Percentiles rank a stretch among this genome's conserved stretches.
Conservation (phyloP, 2,797 vertebrate species). For the Orestias chungarensis region DNA sequence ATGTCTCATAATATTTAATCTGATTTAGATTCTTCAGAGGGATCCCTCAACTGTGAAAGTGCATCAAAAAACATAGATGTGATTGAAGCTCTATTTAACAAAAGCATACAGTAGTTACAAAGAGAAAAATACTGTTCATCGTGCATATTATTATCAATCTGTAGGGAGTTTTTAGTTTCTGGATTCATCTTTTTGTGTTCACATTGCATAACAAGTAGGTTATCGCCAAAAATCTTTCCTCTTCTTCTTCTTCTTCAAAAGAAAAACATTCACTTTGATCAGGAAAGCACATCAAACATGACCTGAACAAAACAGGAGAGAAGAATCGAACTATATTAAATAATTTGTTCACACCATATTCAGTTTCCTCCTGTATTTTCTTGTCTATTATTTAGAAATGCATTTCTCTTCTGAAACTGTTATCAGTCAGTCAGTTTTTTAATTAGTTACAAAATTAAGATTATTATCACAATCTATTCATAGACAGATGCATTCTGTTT, state of each 20-base stretch:
- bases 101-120: background rate
- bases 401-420: conserved; percentile 1
- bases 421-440: background rate
- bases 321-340: background rate
- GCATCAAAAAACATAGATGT: conserved; percentile 7
- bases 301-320: background rate
- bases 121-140: background rate
- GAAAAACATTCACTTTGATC: background rate
- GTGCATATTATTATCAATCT: conserved; percentile 5
- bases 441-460: background rate
- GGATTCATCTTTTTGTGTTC: background rate
- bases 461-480: conserved; percentile 26
- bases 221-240: background rate
- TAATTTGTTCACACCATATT: background rate
- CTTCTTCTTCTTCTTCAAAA: too few species aligned
- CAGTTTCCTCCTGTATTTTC: background rate
- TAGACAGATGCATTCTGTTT: conserved; percentile 29
- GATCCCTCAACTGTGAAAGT: background rate
- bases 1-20: background rate
- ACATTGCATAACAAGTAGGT: background rate
- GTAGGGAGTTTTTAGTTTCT: background rate
- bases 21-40: background rate
- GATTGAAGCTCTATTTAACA: conserved; percentile 2
- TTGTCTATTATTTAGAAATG: background rate
- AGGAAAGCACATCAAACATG: background rate